Percentiles rank a stretch among this genome's conserved stretches.
phyloP scores from a whole-genome alignment of 2,113 vertebrate genomes.

The Neotoma lepida region DNA sequence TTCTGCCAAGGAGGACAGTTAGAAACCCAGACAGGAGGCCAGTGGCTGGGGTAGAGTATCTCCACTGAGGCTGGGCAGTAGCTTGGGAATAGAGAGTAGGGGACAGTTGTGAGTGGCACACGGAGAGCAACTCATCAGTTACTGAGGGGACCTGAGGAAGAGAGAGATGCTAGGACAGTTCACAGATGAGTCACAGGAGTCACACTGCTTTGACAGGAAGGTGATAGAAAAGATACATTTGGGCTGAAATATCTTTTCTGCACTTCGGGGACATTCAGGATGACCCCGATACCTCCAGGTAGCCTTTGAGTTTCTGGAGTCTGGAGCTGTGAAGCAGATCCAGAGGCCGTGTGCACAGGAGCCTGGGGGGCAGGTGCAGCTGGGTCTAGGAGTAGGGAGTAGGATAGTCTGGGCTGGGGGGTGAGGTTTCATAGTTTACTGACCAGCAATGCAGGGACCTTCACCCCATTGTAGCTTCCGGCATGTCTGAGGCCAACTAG shows the following conservation, averaged over 20 bases:
- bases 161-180: neutral
- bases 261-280: neutral
- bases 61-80: neutral
- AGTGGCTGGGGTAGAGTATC: neutral
- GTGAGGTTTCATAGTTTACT: neutral
- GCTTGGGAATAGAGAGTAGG: neutral
- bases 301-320: neutral
- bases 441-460: neutral
- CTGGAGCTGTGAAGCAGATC: neutral
- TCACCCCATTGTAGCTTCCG: constrained; percentile 31
- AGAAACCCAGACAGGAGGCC: neutral
- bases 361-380: neutral
- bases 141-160: neutral
- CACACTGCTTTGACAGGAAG: neutral
- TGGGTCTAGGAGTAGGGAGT: neutral
- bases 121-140: neutral
- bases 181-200: neutral
- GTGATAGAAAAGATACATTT: neutral
- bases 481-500: neutral
- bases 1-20: neutral
- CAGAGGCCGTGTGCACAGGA: neutral
- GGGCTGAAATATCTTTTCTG: neutral
- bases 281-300: neutral
- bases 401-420: neutral
- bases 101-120: neutral